Base-by-base conservation (phyloP, 2,888 invertebrate genomes). In the Yponomeuta sedellus region DNA sequence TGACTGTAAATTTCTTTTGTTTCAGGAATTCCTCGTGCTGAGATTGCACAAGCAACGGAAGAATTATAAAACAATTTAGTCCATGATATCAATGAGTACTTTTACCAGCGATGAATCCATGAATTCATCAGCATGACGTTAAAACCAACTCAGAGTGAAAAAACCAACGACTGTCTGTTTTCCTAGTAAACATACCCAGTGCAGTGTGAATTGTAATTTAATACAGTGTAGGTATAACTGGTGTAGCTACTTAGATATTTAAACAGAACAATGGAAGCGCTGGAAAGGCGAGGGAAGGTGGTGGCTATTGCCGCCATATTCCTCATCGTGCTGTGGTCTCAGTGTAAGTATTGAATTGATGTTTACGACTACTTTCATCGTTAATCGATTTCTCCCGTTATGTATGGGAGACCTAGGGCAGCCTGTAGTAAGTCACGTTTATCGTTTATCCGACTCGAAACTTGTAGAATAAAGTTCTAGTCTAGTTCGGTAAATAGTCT, bases 251-350 rank as follows among this genome's bases (percentile, higher is more conserved):
- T 52, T 12, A 52, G 3, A 52, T 57, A 65, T 22, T 66, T 65
- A 63, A 67, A 64, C 68, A 84, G 79, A 83, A 90, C 90, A 83
- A 90, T 91, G 91, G 91, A 91, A 77, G 91, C 88, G 56, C 74
- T 87, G 67, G 90, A 91, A 74, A 79, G 90, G 77, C 81, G 86
- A 76, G 80, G 82, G 67, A 82, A 72, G 67, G 1, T 78, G 6
- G 34, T 80, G 66, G 81, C 81, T 25, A 70, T 81, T 8, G 76
- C 77, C 11, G 79, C 80, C 10, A 75, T 87, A 40, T 44, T 85
- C n/a, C 73, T 84, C 70, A 78, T 89, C 72, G 75, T 83, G 16
- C 80, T 90, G 71, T 85, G 82, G 76, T 82, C 81, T 66, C 83
- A 86, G 73, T 88, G 91, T 91, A 75, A 89, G 90, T 89, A 78